phyloP scores from a whole-genome alignment of 2,888 invertebrate genomes.

The Pomacea canaliculata region DNA sequence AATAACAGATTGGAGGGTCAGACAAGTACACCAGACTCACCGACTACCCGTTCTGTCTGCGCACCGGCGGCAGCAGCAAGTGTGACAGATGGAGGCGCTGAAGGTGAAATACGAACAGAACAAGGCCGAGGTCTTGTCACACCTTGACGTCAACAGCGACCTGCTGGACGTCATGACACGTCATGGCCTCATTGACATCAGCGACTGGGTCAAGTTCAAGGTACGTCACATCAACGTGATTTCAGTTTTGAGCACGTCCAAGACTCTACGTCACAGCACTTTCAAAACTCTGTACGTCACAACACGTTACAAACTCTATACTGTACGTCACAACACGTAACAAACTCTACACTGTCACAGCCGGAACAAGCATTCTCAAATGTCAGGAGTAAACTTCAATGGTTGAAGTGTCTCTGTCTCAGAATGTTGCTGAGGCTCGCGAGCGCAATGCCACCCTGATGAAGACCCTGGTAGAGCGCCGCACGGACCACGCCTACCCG shows the following conservation, averaged over 20 bases:
- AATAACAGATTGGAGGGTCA: not conserved
- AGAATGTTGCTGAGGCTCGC: slow-evolving; percentile 35
- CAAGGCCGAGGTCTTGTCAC: slow-evolving; percentile 34
- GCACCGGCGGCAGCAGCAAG: too few relatives aligned
- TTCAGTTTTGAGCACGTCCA: too few relatives aligned
- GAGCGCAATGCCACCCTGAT: slow-evolving; percentile 37
- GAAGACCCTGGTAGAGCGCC: slow-evolving; percentile 33
- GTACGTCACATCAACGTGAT: slow-evolving; percentile 23
- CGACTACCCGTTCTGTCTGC: too few relatives aligned
- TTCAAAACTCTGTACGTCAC: not conserved
- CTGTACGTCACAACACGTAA: not conserved
- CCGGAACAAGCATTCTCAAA: not conserved
- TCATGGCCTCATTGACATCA: slow-evolving; percentile 37
- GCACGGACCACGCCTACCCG: slow-evolving; percentile 36
- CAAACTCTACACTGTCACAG: not conserved
- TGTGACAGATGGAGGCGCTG: slow-evolving; percentile 36
- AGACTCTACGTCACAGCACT: not conserved
- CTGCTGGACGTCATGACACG: slow-evolving; percentile 35
- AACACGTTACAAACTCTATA: not conserved
- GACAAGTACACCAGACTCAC: too few relatives aligned
- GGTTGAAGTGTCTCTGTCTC: not conserved
- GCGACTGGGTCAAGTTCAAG: slow-evolving; percentile 43
- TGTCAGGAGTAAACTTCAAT: too few relatives aligned
- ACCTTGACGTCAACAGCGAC: slow-evolving; percentile 42
- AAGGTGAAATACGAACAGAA: slow-evolving; percentile 37